These are phyloP conservation scores for Laupala kohalensis DNA, from an alignment of 1,140 invertebrate genomes.

Conservation along the genomic window DNA sequence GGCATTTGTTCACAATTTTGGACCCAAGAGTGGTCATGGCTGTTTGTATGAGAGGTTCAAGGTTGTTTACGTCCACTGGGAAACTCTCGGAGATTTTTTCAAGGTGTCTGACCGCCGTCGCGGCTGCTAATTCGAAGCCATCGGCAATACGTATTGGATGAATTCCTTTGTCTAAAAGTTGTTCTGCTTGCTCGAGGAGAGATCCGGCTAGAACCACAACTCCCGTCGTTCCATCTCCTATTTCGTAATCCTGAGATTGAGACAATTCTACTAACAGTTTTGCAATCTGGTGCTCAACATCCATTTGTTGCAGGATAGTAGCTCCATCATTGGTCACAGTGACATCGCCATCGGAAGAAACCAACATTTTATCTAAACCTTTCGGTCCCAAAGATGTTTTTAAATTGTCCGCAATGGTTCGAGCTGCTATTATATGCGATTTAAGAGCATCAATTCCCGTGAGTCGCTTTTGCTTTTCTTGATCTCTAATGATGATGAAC, in stretches of 20 bases:
- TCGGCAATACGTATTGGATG: slow-evolving; percentile 98
- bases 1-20: slow-evolving; percentile 92
- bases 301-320: slow-evolving; percentile 97
- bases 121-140: slow-evolving; percentile 95
- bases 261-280: slow-evolving; percentile 96
- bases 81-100: slow-evolving; percentile 83
- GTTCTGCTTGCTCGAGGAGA: slow-evolving; percentile 87
- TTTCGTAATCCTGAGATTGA: slow-evolving; percentile 99
- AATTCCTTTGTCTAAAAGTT: slow-evolving; percentile 88
- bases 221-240: slow-evolving; percentile 98
- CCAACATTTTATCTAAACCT: slow-evolving; percentile 93
- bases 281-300: slow-evolving; percentile 97
- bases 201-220: slow-evolving; percentile 91
- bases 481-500: slow-evolving; percentile 93
- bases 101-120: slow-evolving; percentile 74
- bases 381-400: slow-evolving; percentile 93
- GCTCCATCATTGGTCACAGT: slow-evolving; percentile 98
- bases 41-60: slow-evolving; percentile 81
- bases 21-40: slow-evolving; percentile 98
- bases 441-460: slow-evolving; percentile 94
- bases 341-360: slow-evolving; percentile 91
- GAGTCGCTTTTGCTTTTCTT: slow-evolving; percentile 87
- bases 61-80: slow-evolving; percentile 65
- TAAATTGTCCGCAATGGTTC: slow-evolving; percentile 78
- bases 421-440: slow-evolving; percentile 94